These are phyloP conservation scores for Cossypha heuglini DNA, from an alignment of 2,797 vertebrate species.

Conservation along the genomic window DNA sequence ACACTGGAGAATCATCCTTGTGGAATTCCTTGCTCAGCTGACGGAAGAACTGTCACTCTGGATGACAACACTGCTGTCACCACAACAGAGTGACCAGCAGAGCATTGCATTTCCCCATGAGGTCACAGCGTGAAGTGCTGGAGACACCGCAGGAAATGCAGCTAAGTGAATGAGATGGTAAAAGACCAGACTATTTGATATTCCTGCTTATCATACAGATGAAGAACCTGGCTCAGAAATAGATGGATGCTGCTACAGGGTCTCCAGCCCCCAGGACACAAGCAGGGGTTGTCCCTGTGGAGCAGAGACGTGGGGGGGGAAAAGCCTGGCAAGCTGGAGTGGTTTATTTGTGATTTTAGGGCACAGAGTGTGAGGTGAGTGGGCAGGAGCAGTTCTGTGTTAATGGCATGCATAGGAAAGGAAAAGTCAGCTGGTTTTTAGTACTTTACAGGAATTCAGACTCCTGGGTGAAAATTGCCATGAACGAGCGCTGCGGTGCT, in stretches of 20 bases:
- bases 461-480: background rate
- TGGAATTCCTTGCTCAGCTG: background rate
- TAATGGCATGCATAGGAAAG: background rate
- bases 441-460: background rate
- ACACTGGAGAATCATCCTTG: background rate
- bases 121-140: background rate
- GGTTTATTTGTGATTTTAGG: background rate
- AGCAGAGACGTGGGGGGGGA: background rate
- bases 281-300: rapidly evolving
- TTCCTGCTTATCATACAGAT: background rate
- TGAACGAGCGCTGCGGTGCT: rapidly evolving
- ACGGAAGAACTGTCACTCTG: background rate
- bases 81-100: background rate
- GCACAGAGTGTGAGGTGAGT: background rate
- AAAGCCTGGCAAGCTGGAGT: background rate
- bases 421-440: background rate
- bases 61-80: background rate
- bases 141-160: rapidly evolving
- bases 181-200: background rate
- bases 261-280: background rate
- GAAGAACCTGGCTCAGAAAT: background rate
- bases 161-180: background rate
- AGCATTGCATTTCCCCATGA: background rate
- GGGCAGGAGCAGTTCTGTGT: background rate
- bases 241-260: background rate